These are phyloP conservation scores for Pygmarrhopalites habei DNA, from an alignment of 1,140 invertebrate genomes.

Conservation along the genomic window DNA sequence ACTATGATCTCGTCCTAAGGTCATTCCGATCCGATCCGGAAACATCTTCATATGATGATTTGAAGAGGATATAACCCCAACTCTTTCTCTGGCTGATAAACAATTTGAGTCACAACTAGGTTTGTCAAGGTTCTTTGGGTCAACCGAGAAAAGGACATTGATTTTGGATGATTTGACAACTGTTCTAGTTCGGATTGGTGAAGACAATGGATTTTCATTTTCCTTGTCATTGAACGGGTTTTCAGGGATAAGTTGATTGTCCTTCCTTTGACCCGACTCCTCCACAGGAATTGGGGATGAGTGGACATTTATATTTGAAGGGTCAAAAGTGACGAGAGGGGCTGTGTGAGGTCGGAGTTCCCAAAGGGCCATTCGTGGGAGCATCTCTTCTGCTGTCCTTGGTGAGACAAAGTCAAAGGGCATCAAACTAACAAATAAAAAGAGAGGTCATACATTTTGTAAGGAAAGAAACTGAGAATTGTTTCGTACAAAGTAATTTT, in stretches of 20 bases:
- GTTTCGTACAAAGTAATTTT: background rate
- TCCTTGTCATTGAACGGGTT: background rate
- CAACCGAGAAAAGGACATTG: background rate
- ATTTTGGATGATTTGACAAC: background rate
- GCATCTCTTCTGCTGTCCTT: background rate
- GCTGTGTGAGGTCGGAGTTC: background rate
- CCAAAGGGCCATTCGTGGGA: constrained; percentile 1
- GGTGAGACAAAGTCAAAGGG: background rate
- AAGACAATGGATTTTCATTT: background rate
- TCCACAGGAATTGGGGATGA: background rate
- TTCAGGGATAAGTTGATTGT: background rate
- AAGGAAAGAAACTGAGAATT: background rate
- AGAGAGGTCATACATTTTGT: background rate
- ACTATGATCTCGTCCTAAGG: no score
- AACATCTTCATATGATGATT: background rate
- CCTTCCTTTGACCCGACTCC: background rate
- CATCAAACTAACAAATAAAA: background rate
- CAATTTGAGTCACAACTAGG: background rate
- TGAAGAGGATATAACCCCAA: background rate
- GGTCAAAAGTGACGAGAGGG: background rate
- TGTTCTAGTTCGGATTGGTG: background rate
- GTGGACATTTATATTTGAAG: background rate
- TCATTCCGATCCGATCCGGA: background rate
- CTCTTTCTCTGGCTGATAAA: background rate
- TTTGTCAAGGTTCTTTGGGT: background rate